A percentile compares a stretch with the other conserved stretches of the same genome.
Conservation (phyloP, 2,888 invertebrate species). For the Sminthurinus aureus region DNA sequence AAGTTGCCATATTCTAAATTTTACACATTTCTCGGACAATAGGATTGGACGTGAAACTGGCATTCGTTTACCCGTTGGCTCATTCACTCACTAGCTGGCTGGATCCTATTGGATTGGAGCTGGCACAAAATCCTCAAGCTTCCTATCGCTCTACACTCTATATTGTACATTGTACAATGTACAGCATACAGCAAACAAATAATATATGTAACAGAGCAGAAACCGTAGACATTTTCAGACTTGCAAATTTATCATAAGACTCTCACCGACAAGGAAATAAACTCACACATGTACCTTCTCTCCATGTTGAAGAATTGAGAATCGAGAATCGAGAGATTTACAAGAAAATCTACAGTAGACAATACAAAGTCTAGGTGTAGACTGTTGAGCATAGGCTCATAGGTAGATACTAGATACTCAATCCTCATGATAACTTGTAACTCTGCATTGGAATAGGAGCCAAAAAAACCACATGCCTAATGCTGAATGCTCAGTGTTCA, state of each 20-base stretch:
- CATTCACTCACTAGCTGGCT: background rate
- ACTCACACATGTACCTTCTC: background rate
- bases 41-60: background rate
- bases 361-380: too few relatives aligned
- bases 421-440: too few relatives aligned
- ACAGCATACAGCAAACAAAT: too few relatives aligned
- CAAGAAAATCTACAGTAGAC: too few relatives aligned
- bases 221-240: slow-evolving; percentile 15
- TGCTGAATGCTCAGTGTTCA: too few relatives aligned
- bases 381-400: too few relatives aligned
- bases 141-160: background rate
- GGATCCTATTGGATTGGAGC: too few relatives aligned
- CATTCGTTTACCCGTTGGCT: background rate
- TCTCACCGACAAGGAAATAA: background rate
- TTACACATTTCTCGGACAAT: background rate
- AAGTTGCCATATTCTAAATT: background rate
- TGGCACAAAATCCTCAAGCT: slow-evolving; percentile 7
- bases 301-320: too few relatives aligned
- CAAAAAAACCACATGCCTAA: slow-evolving; percentile 4
- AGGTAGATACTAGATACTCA: background rate
- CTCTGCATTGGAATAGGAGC: background rate
- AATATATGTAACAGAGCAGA: slow-evolving; percentile 1
- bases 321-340: background rate
- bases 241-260: slow-evolving; percentile 15
- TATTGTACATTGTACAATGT: too few relatives aligned